Percentiles rank a stretch among this genome's conserved stretches.
Conservation (phyloP, 2,888 invertebrate genomes). For the Conomelus anceps region DNA sequence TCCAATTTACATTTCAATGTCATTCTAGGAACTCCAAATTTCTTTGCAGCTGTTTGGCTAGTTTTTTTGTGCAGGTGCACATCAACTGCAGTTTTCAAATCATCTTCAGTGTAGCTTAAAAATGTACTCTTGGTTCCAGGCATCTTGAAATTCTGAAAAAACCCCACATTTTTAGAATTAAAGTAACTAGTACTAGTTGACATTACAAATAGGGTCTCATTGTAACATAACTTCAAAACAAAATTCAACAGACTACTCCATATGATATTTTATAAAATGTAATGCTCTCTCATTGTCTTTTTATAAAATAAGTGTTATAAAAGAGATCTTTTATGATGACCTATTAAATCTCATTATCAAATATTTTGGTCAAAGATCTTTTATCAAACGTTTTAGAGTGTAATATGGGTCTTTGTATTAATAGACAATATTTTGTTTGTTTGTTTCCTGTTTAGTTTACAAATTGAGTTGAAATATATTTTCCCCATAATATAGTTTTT, state of each 20-base stretch:
- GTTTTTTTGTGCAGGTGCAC: constrained; percentile 15
- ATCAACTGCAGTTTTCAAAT: constrained; percentile 17
- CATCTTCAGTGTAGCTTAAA: constrained; percentile 9
- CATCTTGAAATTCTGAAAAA: constrained; percentile 12
- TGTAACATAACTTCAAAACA: background rate
- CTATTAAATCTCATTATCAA: too few relatives aligned
- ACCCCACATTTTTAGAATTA: background rate
- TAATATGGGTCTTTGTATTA: too few relatives aligned
- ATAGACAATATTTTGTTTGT: too few relatives aligned
- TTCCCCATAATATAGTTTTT: too few relatives aligned
- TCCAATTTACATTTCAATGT: constrained; percentile 13
- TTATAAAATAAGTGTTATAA: too few relatives aligned
- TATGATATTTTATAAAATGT: background rate
- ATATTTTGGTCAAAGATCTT: too few relatives aligned
- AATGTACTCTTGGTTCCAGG: constrained; percentile 9
- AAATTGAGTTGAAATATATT: too few relatives aligned
- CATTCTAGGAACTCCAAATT: background rate
- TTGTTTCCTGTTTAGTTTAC: too few relatives aligned
- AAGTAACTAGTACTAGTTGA: background rate
- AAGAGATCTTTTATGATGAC: too few relatives aligned
- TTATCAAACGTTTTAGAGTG: too few relatives aligned
- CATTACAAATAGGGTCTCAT: too few relatives aligned
- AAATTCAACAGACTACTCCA: background rate
- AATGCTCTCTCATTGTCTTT: constrained; percentile 5
- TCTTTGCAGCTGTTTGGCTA: constrained; percentile 13